These are phyloP conservation scores for Pyrgus malvae DNA, from an alignment of 2,888 invertebrate species.

Conservation along the genomic window DNA sequence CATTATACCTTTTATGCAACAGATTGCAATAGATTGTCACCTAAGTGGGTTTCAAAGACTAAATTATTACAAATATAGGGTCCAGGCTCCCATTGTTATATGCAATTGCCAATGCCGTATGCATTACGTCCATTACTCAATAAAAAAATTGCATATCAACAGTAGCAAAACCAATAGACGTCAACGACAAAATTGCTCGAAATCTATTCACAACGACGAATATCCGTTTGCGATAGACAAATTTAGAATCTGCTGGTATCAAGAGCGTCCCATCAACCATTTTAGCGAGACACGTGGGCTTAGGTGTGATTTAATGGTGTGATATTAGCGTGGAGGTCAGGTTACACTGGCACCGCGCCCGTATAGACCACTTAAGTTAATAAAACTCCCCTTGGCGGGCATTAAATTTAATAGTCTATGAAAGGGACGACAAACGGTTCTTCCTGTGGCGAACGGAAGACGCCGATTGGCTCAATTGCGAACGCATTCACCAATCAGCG, in stretches of 20 bases:
- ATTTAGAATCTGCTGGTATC: conserved; percentile 67
- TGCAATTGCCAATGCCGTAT: conserved; percentile 31
- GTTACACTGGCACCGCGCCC: conserved; percentile 53
- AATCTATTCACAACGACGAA: conserved; percentile 65
- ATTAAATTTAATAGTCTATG: conserved; percentile 79
- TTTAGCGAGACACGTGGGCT: conserved; percentile 28
- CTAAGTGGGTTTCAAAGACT: conserved; percentile 20
- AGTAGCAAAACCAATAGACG: conserved; percentile 46
- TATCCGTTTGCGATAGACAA: conserved; percentile 62
- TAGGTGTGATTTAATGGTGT: conserved; percentile 30
- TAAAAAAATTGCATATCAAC: conserved; percentile 39
- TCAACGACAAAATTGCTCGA: conserved; percentile 70
- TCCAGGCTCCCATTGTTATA: conserved; percentile 26
- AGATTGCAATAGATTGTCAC: conserved; percentile 48
- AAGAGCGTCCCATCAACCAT: conserved; percentile 37
- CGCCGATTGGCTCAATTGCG: conserved; percentile 78
- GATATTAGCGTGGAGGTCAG: conserved; percentile 45
- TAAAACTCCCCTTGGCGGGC: conserved; percentile 73
- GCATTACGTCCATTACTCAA: conserved; percentile 32
- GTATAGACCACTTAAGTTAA: conserved; percentile 77
- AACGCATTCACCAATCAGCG: conserved; percentile 76
- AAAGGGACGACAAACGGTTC: conserved; percentile 73
- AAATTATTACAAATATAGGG: conserved; percentile 20
- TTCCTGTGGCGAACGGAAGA: conserved; percentile 77
- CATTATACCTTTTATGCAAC: conserved; percentile 13